phyloP scores from a whole-genome alignment of 2,888 invertebrate genomes.

The Lomographa bimaculata region DNA sequence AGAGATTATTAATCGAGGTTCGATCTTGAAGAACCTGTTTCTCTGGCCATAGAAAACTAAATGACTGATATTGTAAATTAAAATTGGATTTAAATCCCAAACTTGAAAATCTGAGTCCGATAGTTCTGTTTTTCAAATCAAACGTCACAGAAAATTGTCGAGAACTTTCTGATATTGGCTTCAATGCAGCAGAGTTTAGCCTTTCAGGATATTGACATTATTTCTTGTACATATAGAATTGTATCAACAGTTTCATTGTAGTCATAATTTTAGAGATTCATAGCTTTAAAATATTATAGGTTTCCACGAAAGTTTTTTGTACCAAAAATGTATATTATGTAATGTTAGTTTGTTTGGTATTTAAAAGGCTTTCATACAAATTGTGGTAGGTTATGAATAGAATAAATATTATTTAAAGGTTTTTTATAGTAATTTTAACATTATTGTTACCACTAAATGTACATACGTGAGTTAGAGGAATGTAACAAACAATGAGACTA shows the following conservation, averaged over 20 bases:
- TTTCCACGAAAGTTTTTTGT: conserved; percentile 66
- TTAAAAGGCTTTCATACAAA: conserved; percentile 69
- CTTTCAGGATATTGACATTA: conserved; percentile 40
- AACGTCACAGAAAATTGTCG: not conserved
- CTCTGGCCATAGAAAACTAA: conserved; percentile 59
- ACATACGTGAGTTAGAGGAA: conserved; percentile 55
- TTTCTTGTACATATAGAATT: conserved; percentile 33
- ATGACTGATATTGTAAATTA: conserved; percentile 49
- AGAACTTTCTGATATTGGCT: too few species aligned
- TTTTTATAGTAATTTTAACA: conserved; percentile 54
- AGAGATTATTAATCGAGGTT: conserved; percentile 32
- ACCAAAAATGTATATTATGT: conserved; percentile 78
- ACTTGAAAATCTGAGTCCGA: conserved; percentile 41
- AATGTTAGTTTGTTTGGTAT: conserved; percentile 72
- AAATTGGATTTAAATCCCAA: conserved; percentile 34
- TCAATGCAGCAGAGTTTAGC: conserved; percentile 10
- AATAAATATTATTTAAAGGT: conserved; percentile 66
- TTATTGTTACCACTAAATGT: conserved; percentile 73
- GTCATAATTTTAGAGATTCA: conserved; percentile 72
- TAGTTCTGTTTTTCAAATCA: conserved; percentile 27
- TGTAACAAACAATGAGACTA: conserved; percentile 38
- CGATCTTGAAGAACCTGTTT: conserved; percentile 44
- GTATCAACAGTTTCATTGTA: conserved; percentile 64
- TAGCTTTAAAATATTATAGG: conserved; percentile 75
- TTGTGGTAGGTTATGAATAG: conserved; percentile 59